Evolutionary conservation across 2,888 invertebrate species (phyloP), one percentile per base, ranked within the genome.

Genomic region (Entomobrya multifasciata): DNA sequence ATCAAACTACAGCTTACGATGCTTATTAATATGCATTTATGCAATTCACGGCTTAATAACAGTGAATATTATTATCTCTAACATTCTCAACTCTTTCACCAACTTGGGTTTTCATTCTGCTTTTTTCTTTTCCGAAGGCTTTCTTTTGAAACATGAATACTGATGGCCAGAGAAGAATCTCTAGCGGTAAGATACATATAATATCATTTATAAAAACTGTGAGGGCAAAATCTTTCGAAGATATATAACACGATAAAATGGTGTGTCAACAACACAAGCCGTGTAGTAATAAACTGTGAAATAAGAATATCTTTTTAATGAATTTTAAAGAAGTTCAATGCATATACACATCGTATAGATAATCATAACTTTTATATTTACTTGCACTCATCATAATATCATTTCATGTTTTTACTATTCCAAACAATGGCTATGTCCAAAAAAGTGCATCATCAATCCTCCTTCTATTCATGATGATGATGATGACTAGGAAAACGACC

Each of bases 371-470:
- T n/a, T n/a, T n/a, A 44, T 20, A 11, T 74, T 74, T 30, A 25
- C 25, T 57, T 57, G n/a, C 36, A 62, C 49, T 15, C 36, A 49
- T 49, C 49, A 49, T 49, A 5, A 13, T 15, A 4, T 4, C 49
- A n/a, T n/a, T n/a, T 22, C 41, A 30, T 47, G 70, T 10, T 36
- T 4, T 8, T 6, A 17, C 36, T 20, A 67, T n/a, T n/a, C 15
- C 11, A 67, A 62, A 30, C 17, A 5, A 3, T 27, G n/a, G 41
- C 41, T 72, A 72, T 82, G 74, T 76, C 74, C 62, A 82, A 60
- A 81, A 74, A 62, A 60, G 57, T 74, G 22, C 65, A 49, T 62
- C 82, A 82, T 82, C 72, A 82, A 82, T 82, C 49, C 74, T 82
- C 80, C 22, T 55, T 62, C 44, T 72, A 2, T 6, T 36, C 36